Percentiles rank a stretch among this genome's conserved stretches.
These are phyloP conservation scores for Drosophila teissieri DNA, from an alignment of 1,140 invertebrate species.

Conservation along the genomic window DNA sequence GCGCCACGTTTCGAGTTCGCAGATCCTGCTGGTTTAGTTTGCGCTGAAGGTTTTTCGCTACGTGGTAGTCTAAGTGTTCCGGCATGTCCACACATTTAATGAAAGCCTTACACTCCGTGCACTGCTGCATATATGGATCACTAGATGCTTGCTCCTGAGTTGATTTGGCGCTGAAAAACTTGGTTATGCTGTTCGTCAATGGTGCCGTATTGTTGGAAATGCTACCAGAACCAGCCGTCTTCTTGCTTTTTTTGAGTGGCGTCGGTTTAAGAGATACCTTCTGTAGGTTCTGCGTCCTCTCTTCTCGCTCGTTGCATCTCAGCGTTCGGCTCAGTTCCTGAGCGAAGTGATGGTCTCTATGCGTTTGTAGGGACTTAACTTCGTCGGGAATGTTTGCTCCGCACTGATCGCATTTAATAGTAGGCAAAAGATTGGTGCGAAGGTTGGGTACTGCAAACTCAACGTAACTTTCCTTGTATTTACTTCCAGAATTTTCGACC, in stretches of 20 bases:
- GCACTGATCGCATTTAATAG: conserved; percentile 86
- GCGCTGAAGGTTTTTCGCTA: conserved; percentile 87
- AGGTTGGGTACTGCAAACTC: conserved; percentile 66
- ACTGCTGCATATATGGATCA: conserved; percentile 85
- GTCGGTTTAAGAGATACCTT: conserved; percentile 28
- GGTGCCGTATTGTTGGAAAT: not conserved
- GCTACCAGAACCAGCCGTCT: conserved; percentile 4
- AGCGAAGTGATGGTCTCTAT: conserved; percentile 88
- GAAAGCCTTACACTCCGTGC: conserved; percentile 87
- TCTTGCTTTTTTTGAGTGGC: conserved; percentile 48
- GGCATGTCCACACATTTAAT: conserved; percentile 86
- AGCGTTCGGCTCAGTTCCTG: conserved; percentile 86
- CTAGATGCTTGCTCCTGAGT: conserved; percentile 24
- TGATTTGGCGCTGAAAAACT: conserved; percentile 53
- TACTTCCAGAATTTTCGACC: conserved; percentile 14
- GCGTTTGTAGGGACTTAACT: conserved; percentile 84
- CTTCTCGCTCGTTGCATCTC: conserved; percentile 63
- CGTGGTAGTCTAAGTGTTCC: conserved; percentile 90
- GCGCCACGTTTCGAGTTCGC: conserved; percentile 29
- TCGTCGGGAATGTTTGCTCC: conserved; percentile 80
- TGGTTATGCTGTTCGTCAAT: conserved; percentile 49
- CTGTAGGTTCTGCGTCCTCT: conserved; percentile 47
- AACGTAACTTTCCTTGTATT: conserved; percentile 61
- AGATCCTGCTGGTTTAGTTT: conserved; percentile 71
- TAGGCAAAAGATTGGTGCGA: conserved; percentile 67